Evolutionary conservation across 2,888 invertebrate genomes (phyloP), one percentile per base, ranked within the genome.

Genomic region (Sinohyriopsis cumingii): DNA sequence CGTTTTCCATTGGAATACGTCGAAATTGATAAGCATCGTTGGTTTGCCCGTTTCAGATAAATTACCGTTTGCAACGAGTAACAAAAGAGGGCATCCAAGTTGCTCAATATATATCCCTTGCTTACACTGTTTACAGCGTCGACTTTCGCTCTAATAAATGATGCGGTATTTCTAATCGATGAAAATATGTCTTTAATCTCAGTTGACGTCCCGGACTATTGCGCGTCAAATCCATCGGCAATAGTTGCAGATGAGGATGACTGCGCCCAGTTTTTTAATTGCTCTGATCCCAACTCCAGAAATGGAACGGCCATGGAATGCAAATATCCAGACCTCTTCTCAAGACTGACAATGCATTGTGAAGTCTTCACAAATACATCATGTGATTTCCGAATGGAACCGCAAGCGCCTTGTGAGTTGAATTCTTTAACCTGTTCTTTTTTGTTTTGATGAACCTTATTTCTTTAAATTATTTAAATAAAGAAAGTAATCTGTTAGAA

Each of bases 291-390:
- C 4, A 65, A 55, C 15, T 15, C 67, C 3, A 28, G 66, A 15
- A 55, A 67, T 45, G 64, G 62, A 18, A 63, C 70, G 25, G 67
- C 73, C 4, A 54, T 53, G 22, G 84, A 85, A 67, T 85, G 84
- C 67, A 75, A 67, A 45, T 83, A 83, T 63, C 82, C 83, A 20
- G 76, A 81, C 57, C 71, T 84, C 54, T 82, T 81, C 65, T 80
- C 82, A 12, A 68, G 74, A 7, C 55, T 59, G 19, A 68, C 77
- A 1, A 68, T 71, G 25, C 45, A 65, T 15, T 84, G 84, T 71
- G 75, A 78, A 33, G 63, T 71, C 6, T 79, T 78, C 61, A 75
- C 73, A 4, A 72, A 72, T 55, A 82, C 83, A 9, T 67, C 59
- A 9, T 84, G 84, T 66, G 76, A 73, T 25, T 68, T 65, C 7